phyloP scores from a whole-genome alignment of 1,140 invertebrate species.

The Heliothis subflexa region DNA sequence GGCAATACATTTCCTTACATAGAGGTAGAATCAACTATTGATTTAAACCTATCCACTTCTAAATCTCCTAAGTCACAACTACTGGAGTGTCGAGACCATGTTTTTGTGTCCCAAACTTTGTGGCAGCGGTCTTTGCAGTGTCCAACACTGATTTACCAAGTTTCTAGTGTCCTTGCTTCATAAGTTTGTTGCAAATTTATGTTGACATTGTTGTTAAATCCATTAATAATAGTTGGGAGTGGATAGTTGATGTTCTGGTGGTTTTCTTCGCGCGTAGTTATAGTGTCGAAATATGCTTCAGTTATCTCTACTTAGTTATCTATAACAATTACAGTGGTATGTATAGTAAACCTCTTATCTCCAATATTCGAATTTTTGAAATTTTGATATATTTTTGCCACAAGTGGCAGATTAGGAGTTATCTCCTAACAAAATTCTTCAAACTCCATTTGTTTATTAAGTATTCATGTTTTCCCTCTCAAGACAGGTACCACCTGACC shows the following conservation, averaged over 20 bases:
- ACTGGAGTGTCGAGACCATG: conserved; percentile 28
- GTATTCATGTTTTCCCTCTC: not conserved
- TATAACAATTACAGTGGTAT: too few relatives aligned
- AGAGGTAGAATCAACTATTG: not conserved
- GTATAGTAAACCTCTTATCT: too few relatives aligned
- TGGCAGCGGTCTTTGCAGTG: conserved; percentile 20
- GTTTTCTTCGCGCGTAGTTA: conserved; percentile 1
- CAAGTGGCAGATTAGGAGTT: not conserved
- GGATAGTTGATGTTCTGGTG: conserved; percentile 6
- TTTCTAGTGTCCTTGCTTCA: conserved; percentile 29
- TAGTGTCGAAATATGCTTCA: not conserved
- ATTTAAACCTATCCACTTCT: conserved; percentile 9
- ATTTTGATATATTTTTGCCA: too few relatives aligned
- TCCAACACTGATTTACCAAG: conserved; percentile 37
- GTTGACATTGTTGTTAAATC: conserved; percentile 39
- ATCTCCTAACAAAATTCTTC: not conserved
- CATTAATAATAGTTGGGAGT: conserved; percentile 32
- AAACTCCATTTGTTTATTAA: not conserved
- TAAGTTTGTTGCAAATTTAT: conserved; percentile 35
- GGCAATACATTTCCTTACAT: not conserved
- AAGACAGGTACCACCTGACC: not conserved
- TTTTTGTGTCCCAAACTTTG: conserved; percentile 24
- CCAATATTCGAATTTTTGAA: too few relatives aligned
- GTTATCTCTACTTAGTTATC: not conserved
- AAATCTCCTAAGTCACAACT: conserved; percentile 7